Evolutionary conservation across 64 coral and sea anemone species (phyloP), one percentile per base, ranked within the genome.

Genomic region (Trachythela sp.): DNA sequence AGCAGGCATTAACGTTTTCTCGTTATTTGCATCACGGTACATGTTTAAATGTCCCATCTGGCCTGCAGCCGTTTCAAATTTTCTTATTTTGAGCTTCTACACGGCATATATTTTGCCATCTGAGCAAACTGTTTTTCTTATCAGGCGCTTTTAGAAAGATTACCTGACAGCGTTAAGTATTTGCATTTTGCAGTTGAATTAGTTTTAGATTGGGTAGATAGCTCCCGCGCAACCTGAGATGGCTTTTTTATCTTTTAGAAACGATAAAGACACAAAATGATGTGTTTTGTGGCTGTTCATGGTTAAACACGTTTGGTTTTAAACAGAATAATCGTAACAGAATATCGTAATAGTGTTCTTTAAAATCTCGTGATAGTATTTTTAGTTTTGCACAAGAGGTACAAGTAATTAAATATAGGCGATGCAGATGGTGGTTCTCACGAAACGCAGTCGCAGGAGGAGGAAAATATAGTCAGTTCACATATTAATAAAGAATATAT

Each of bases 101-200:
- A 64, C 26, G 8, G 56, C 56, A 64, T 64, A 80, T 80, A 39
- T 37, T 80, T 35, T 30, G 37, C 75, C 33, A 80, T 80, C 31
- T 35, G 37, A 80, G 75, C 37, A 37, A 80, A 80, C 31, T 5
- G 75, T 35, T 80, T 80, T 80, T 80, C 20, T 80, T 80, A 80
- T 80, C 75, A 80, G 33, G 30, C 6, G 31, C 75, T 39, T 37
- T 37, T 37, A 80, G 75, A 36, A n/a, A 20, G 75, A 80, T 80
- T 80, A 80, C 75, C 33, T 80, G 75, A 80, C 75, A 80, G 34
- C 75, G 37, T 30, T 80, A 80, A 80, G 30, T 80, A 80, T 80
- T 80, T 80, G 75, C 75, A 80, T 80, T 80, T 80, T 80, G 75
- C 75, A 80, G 75, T 80, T 80, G 75, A 80, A 80, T 80, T 80